A percentile compares a stretch with the other conserved stretches of the same genome.
These are phyloP conservation scores for Bryconaethiops microstoma DNA, from an alignment of 2,797 vertebrate genomes.

Conservation along the genomic window DNA sequence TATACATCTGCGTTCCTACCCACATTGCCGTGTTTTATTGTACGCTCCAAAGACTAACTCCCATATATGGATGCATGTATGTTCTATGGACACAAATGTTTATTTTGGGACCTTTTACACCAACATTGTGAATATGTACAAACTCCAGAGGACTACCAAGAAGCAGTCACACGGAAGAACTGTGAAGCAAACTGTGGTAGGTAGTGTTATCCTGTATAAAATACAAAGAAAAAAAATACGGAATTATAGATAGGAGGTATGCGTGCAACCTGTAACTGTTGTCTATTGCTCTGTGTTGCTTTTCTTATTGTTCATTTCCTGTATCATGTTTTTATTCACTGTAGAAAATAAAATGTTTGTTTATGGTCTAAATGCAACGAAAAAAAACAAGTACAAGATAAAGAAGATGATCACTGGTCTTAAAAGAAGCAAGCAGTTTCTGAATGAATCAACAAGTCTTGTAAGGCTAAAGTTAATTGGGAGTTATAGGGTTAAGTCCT, in stretches of 20 bases:
- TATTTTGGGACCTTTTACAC: constrained; percentile 49
- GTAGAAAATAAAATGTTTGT: background rate
- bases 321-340: background rate
- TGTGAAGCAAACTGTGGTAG: constrained; percentile 45
- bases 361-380: background rate
- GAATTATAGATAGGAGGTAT: constrained; percentile 48
- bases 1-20: constrained; percentile 56
- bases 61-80: constrained; percentile 49
- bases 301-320: constrained; percentile 27
- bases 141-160: constrained; percentile 41
- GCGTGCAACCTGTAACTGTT: constrained; percentile 35
- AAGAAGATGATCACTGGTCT: constrained; percentile 20
- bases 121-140: constrained; percentile 52
- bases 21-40: constrained; percentile 35
- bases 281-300: constrained; percentile 29
- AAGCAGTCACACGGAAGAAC: constrained; percentile 32
- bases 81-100: constrained; percentile 32
- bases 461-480: constrained; percentile 24
- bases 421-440: constrained; percentile 4
- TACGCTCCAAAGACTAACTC: constrained; percentile 49
- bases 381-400: constrained; percentile 3
- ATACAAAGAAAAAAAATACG: constrained; percentile 37
- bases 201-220: constrained; percentile 52
- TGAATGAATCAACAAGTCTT: constrained; percentile 12
- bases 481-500: constrained; percentile 28